These are phyloP conservation scores for Poecilobothrus nobilitatus DNA, from an alignment of 2,888 invertebrate species.

Conservation along the genomic window DNA sequence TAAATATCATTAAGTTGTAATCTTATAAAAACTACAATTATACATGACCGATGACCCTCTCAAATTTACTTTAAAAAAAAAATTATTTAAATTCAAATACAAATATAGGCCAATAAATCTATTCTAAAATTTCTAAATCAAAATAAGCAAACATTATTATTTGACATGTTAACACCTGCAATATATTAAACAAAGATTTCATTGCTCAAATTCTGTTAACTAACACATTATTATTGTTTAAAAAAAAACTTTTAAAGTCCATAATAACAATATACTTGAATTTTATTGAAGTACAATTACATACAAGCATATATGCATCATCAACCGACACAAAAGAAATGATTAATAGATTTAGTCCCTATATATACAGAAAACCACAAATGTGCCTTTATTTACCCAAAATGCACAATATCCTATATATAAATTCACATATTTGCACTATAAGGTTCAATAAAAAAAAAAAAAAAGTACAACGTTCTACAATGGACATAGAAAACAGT, in stretches of 20 bases:
- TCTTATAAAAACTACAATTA: too few relatives aligned
- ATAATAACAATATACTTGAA: conserved; percentile 7
- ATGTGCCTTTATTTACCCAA: neutral
- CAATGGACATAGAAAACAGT: too few relatives aligned
- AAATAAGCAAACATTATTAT: conserved; percentile 14
- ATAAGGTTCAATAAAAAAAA: too few relatives aligned
- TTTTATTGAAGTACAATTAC: neutral
- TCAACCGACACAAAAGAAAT: neutral
- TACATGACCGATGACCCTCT: too few relatives aligned
- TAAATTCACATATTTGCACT: too few relatives aligned
- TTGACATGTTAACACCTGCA: conserved; percentile 2
- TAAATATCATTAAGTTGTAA: too few relatives aligned
- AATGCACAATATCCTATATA: neutral
- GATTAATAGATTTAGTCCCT: conserved; percentile 1
- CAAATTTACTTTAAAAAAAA: too few relatives aligned
- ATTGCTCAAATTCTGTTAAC: too few relatives aligned
- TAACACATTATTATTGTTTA: too few relatives aligned
- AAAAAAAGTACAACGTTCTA: too few relatives aligned
- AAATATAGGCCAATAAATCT: too few relatives aligned
- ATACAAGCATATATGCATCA: neutral
- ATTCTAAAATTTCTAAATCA: conserved; percentile 16
- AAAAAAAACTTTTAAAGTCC: neutral
- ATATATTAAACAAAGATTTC: neutral
- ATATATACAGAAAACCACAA: neutral
- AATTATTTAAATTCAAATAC: too few relatives aligned